Conservation (phyloP, 2,888 invertebrate species). For the Aproaerema taeniolella region DNA sequence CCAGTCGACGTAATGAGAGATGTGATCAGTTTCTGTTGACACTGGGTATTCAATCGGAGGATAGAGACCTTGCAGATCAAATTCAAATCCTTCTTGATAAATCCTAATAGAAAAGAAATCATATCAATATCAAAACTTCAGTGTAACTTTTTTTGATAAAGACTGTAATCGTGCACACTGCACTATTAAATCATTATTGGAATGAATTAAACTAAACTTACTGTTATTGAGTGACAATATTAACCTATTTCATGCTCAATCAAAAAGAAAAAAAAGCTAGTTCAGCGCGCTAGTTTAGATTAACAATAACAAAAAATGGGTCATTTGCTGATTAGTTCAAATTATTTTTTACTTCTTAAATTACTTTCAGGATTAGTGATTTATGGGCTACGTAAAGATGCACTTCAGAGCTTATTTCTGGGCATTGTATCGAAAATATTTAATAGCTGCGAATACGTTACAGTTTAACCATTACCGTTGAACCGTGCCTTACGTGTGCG, state of each 20-base stretch:
- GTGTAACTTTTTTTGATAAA: not conserved
- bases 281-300: not conserved
- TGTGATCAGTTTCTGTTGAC: constrained; percentile 87
- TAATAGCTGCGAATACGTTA: too few species aligned
- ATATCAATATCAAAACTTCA: not conserved
- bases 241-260: not conserved
- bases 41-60: constrained; percentile 86
- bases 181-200: not conserved
- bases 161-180: not conserved
- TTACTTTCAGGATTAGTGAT: too few species aligned
- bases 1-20: constrained; percentile 88
- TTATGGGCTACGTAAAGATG: too few species aligned
- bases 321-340: too few species aligned
- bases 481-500: not conserved
- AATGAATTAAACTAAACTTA: not conserved
- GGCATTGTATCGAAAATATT: too few species aligned
- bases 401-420: too few species aligned
- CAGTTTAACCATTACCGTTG: not conserved
- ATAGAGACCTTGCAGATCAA: constrained; percentile 83
- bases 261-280: not conserved
- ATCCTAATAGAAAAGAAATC: constrained; percentile 62
- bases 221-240: not conserved
- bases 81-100: constrained; percentile 83
- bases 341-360: too few species aligned
- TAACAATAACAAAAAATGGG: too few species aligned